These are phyloP conservation scores for Agonopterix heracliana DNA, from an alignment of 2,888 invertebrate species.

Conservation along the genomic window DNA sequence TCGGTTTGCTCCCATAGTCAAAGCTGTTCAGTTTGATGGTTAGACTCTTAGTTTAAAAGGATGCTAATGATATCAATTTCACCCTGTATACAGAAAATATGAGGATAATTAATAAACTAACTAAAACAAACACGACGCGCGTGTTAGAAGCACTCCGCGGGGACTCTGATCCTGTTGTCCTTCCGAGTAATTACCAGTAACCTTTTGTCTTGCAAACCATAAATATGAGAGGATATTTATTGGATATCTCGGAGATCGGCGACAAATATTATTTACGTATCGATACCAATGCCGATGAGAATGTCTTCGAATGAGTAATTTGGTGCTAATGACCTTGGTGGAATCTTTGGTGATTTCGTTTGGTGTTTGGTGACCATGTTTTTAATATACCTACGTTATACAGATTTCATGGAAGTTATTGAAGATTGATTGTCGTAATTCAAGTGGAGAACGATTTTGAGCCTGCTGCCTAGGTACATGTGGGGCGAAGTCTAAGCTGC, in stretches of 20 bases:
- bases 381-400: background rate
- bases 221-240: slow-evolving; percentile 32
- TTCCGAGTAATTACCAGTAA: slow-evolving; percentile 53
- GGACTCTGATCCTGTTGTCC: slow-evolving; percentile 32
- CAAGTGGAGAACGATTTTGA: too few relatives aligned
- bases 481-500: too few relatives aligned
- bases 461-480: too few relatives aligned
- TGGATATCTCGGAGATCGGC: slow-evolving; percentile 17
- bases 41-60: too few relatives aligned
- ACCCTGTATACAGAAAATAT: too few relatives aligned
- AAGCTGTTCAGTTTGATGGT: too few relatives aligned
- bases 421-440: too few relatives aligned
- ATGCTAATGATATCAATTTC: too few relatives aligned
- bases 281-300: slow-evolving; percentile 4
- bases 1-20: too few relatives aligned
- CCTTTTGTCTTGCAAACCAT: slow-evolving; percentile 42
- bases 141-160: slow-evolving; percentile 20
- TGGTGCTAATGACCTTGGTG: slow-evolving; percentile 11
- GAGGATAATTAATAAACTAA: background rate
- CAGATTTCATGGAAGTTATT: too few relatives aligned
- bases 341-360: slow-evolving; percentile 1
- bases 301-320: slow-evolving; percentile 7
- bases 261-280: slow-evolving; percentile 33
- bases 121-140: background rate
- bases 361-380: background rate